Conservation (phyloP, 2,797 vertebrate genomes). For the Bradypodion ventrale region DNA sequence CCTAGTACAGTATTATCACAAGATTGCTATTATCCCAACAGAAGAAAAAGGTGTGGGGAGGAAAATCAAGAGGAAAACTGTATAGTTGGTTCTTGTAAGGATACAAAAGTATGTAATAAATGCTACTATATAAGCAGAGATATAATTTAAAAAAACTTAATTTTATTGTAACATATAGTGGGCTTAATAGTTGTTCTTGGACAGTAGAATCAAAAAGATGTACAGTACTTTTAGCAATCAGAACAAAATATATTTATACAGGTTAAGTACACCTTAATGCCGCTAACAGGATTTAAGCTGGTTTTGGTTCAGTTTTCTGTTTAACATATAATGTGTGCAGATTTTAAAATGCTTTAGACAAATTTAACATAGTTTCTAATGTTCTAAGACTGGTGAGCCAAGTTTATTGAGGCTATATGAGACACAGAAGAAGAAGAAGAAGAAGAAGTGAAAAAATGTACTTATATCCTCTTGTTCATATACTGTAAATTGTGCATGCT, state of each 20-base stretch:
- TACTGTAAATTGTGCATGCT: constrained; percentile 58
- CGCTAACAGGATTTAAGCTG: neutral
- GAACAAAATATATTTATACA: neutral
- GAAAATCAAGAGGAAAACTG: neutral
- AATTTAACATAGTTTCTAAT: neutral
- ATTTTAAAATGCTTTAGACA: neutral
- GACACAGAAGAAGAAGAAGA: too few species aligned
- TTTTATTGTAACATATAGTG: neutral
- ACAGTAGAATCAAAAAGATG: neutral
- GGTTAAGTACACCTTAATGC: too few species aligned
- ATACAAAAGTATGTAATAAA: neutral
- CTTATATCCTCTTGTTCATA: constrained; percentile 42
- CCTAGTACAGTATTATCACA: too few species aligned
- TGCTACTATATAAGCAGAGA: neutral
- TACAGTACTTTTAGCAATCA: neutral
- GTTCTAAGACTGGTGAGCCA: constrained; percentile 25
- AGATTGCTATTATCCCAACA: too few species aligned
- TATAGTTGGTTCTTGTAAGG: neutral
- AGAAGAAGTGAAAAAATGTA: constrained; percentile 44
- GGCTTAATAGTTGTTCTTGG: neutral
- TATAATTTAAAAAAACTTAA: neutral
- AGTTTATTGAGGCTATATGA: too few species aligned
- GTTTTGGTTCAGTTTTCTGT: constrained; percentile 7
- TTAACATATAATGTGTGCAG: neutral
- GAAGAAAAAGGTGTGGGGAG: neutral